These are phyloP conservation scores for Stigmatopora argus DNA, from an alignment of 2,113 vertebrate species.

Conservation along the genomic window DNA sequence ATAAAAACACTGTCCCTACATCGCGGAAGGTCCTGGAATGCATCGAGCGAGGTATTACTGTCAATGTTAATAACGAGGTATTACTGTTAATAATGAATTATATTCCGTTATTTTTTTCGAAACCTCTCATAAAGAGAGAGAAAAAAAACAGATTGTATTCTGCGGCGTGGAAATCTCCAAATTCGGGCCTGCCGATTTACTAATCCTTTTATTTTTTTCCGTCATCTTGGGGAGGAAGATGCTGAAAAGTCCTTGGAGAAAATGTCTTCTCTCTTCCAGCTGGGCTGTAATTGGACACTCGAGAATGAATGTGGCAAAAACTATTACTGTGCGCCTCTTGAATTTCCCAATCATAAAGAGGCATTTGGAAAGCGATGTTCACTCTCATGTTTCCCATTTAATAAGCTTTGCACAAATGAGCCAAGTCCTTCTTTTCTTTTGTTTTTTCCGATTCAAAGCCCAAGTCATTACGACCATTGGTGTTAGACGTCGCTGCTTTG, in stretches of 20 bases:
- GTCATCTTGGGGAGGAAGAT: not conserved
- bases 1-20: too few relatives aligned
- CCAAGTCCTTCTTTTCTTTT: too few relatives aligned
- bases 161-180: not conserved
- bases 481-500: too few relatives aligned
- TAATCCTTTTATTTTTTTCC: not conserved
- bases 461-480: too few relatives aligned
- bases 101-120: too few relatives aligned
- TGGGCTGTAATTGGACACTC: constrained; percentile 11
- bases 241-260: constrained; percentile 12
- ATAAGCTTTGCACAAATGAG: not conserved
- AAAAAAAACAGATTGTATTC: too few relatives aligned
- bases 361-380: not conserved
- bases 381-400: not conserved
- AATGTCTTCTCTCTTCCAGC: not conserved
- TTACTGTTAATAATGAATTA: too few relatives aligned
- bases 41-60: too few relatives aligned
- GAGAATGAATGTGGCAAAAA: constrained; percentile 12
- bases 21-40: too few relatives aligned
- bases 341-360: not conserved
- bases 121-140: too few relatives aligned
- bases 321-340: not conserved
- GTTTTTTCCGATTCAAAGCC: too few relatives aligned
- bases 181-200: not conserved
- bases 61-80: too few relatives aligned